phyloP scores from a whole-genome alignment of 1,140 invertebrate species.

The Leptopilina clavipes region DNA sequence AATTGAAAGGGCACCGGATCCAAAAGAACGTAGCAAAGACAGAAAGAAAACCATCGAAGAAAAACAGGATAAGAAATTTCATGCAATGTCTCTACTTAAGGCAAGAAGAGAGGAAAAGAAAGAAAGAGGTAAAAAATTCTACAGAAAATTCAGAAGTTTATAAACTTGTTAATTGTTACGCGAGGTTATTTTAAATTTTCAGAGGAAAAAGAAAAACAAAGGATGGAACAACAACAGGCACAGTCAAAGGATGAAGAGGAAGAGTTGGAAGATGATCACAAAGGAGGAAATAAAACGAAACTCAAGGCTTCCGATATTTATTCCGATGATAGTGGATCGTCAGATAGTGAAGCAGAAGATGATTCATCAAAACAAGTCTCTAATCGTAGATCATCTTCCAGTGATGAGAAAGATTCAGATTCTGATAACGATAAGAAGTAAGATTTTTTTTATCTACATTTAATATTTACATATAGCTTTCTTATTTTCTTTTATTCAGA shows the following conservation, averaged over 20 bases:
- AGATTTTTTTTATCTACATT: constrained; percentile 41
- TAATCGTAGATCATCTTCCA: constrained; percentile 74
- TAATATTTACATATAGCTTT: background rate
- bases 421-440: constrained; percentile 77
- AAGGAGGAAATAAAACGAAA: constrained; percentile 81
- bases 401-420: constrained; percentile 75
- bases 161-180: too few relatives aligned
- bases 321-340: constrained; percentile 91
- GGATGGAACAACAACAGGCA: constrained; percentile 75
- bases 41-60: constrained; percentile 94
- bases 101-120: constrained; percentile 90
- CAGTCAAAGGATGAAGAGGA: constrained; percentile 77
- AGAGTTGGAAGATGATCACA: constrained; percentile 75
- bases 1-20: constrained; percentile 78
- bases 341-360: constrained; percentile 81
- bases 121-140: constrained; percentile 75
- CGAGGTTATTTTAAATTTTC: constrained; percentile 37
- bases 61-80: constrained; percentile 90
- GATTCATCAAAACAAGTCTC: constrained; percentile 69
- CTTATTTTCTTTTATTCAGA: constrained; percentile 16
- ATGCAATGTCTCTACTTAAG: constrained; percentile 93
- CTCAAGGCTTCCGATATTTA: constrained; percentile 91
- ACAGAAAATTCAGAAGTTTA: background rate
- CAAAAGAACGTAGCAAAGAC: constrained; percentile 89
- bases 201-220: constrained; percentile 78